Conservation (phyloP, 2,113 vertebrate species). For the Phylloscopus trochilus region DNA sequence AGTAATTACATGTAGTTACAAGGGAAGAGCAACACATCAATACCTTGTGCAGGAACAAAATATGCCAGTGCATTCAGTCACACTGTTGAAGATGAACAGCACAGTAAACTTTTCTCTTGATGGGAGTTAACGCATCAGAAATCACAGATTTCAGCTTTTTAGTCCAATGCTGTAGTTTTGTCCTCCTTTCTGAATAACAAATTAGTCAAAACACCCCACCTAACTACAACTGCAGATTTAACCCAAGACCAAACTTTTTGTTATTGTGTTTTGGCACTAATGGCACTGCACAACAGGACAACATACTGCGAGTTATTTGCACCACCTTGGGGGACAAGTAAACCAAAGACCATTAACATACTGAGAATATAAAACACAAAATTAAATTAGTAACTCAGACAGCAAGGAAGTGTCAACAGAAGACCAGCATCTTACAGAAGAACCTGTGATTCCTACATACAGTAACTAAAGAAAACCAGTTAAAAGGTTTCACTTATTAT, state of each 20-base stretch:
- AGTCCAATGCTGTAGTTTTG: background rate
- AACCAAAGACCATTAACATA: background rate
- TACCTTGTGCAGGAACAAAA: background rate
- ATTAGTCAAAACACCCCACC: background rate
- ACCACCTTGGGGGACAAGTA: background rate
- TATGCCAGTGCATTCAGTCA: background rate
- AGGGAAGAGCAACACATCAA: background rate
- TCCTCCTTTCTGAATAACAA: background rate
- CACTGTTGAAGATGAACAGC: background rate
- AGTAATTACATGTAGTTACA: background rate
- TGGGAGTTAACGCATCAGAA: background rate
- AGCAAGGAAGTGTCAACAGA: background rate
- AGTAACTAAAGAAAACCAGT: background rate
- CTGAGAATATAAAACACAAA: background rate
- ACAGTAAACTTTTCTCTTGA: background rate
- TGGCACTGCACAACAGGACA: background rate
- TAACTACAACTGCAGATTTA: background rate
- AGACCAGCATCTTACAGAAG: background rate
- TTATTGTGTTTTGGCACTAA: background rate
- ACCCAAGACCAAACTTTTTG: background rate
- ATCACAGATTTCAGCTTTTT: background rate
- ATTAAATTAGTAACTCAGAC: background rate
- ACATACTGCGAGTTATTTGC: background rate
- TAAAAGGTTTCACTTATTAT: background rate
- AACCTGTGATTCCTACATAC: background rate